These are phyloP conservation scores for Drosophila oshimai DNA, from an alignment of 1,140 invertebrate species.

Conservation along the genomic window DNA sequence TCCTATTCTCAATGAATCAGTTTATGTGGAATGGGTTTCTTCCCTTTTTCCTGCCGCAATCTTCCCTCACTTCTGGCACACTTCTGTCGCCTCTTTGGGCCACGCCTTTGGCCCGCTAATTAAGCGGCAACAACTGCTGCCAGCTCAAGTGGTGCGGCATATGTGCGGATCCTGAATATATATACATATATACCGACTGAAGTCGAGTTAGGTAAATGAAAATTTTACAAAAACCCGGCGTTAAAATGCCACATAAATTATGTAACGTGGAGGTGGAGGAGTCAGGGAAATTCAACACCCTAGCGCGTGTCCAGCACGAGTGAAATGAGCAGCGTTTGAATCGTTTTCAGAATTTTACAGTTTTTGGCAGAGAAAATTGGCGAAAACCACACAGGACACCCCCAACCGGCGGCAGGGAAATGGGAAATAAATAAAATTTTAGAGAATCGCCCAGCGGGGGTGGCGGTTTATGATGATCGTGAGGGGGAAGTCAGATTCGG, in stretches of 20 bases:
- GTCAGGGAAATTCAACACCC: slow-evolving; percentile 30
- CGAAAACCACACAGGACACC: slow-evolving; percentile 52
- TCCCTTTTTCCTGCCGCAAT: neutral
- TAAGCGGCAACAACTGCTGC: slow-evolving; percentile 55
- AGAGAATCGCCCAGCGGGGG: slow-evolving; percentile 49
- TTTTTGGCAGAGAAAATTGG: slow-evolving; percentile 50
- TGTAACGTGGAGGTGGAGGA: slow-evolving; percentile 14
- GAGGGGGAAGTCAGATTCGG: slow-evolving; percentile 14
- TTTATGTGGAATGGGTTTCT: slow-evolving; percentile 1
- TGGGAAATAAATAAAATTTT: slow-evolving; percentile 39
- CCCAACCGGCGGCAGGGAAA: slow-evolving; percentile 7
- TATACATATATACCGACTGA: neutral
- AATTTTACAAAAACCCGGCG: slow-evolving; percentile 57
- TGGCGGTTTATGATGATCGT: slow-evolving; percentile 7
- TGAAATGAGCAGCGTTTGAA: slow-evolving; percentile 54
- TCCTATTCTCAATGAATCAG: neutral
- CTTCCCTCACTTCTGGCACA: slow-evolving; percentile 50
- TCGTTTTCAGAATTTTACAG: slow-evolving; percentile 45
- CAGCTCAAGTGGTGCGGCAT: slow-evolving; percentile 58
- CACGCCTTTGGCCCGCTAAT: slow-evolving; percentile 55
- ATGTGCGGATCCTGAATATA: slow-evolving; percentile 35
- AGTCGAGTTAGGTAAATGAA: slow-evolving; percentile 31
- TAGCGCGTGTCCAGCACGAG: slow-evolving; percentile 44
- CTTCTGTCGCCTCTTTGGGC: slow-evolving; percentile 38
- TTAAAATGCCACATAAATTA: slow-evolving; percentile 80